Percentiles rank a stretch among this genome's conserved stretches.
These are phyloP conservation scores for Alouatta palliata DNA, from an alignment of 2,113 vertebrate genomes.

Conservation along the genomic window DNA sequence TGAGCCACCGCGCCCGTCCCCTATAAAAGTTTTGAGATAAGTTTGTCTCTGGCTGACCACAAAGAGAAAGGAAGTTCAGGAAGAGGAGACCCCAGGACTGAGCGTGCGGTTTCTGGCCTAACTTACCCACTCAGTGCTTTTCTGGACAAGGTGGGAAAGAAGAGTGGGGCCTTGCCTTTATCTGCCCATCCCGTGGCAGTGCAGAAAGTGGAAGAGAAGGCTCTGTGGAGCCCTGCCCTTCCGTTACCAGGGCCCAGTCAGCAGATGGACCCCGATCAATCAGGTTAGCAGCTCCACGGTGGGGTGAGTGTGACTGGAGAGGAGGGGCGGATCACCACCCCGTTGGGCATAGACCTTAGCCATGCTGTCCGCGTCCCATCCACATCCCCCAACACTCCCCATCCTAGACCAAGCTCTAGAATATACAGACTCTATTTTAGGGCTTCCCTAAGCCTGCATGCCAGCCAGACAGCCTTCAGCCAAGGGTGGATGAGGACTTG, in stretches of 20 bases:
- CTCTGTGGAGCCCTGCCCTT: background rate
- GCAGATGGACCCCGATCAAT: background rate
- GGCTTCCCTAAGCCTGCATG: fast-evolving
- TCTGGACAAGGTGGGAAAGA: background rate
- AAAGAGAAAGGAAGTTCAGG: background rate
- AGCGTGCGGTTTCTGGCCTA: no score
- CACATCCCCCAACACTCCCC: no score
- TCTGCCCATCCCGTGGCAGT: fast-evolving
- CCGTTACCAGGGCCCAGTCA: background rate
- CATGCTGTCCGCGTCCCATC: no score
- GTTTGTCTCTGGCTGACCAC: background rate
- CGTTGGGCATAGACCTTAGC: no score
- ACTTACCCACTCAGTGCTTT: background rate
- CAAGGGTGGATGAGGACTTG: background rate
- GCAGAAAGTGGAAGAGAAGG: background rate
- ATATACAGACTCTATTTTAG: background rate
- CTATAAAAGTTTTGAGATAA: background rate
- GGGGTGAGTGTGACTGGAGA: no score
- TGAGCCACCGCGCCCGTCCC: no score
- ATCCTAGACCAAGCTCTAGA: background rate
- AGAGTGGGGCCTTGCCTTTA: background rate
- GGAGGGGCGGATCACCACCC: background rate
- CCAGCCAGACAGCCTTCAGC: background rate
- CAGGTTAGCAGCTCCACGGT: no score
- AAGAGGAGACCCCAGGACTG: background rate